phyloP scores from a whole-genome alignment of 2,113 vertebrate genomes.

The Australoheros scitulus region DNA sequence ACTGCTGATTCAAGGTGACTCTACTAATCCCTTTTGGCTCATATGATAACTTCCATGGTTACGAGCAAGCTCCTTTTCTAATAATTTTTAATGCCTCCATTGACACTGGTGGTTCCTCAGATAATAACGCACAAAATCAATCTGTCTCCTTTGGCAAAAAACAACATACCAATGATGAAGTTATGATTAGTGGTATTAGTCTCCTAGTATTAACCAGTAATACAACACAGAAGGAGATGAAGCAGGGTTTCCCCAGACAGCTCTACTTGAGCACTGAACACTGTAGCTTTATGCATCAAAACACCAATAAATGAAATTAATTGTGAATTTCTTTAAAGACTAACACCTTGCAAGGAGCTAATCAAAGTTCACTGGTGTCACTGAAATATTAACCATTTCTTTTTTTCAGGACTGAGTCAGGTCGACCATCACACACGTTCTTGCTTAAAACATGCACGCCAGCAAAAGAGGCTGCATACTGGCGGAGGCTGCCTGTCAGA shows the following conservation, averaged over 20 bases:
- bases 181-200: not conserved
- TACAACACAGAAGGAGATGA: not conserved
- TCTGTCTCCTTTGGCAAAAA: not conserved
- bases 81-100: constrained; percentile 35
- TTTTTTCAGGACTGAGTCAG: constrained; percentile 13
- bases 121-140: not conserved
- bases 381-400: not conserved
- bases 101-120: constrained; percentile 19
- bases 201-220: not conserved
- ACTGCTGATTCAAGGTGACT: constrained; percentile 76
- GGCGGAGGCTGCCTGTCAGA: constrained; percentile 67
- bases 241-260: not conserved
- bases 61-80: constrained; percentile 34
- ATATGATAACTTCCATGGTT: constrained; percentile 56
- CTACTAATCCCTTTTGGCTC: constrained; percentile 62
- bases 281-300: not conserved
- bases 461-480: constrained; percentile 23
- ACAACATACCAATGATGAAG: not conserved
- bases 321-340: not conserved
- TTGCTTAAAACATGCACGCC: not conserved
- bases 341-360: not conserved
- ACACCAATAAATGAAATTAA: not conserved
- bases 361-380: constrained; percentile 29
- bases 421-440: constrained; percentile 22
- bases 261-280: not conserved